phyloP scores from a whole-genome alignment of 2,888 invertebrate species.

The Lepetodrilus schrolli region DNA sequence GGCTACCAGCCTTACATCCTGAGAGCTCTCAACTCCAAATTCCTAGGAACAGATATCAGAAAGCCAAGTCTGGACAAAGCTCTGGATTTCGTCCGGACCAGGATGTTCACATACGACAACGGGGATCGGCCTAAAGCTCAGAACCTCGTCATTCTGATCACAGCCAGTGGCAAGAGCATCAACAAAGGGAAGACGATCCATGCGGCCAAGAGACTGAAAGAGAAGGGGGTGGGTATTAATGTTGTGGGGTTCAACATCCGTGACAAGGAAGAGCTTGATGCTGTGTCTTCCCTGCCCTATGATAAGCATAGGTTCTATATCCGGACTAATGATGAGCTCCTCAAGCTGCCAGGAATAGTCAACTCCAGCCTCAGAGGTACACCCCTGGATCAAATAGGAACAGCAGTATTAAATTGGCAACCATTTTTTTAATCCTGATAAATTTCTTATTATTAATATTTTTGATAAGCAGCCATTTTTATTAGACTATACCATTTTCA shows the following conservation, averaged over 20 bases:
- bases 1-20: constrained; percentile 43
- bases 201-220: constrained; percentile 41
- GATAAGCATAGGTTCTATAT: constrained; percentile 47
- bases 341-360: constrained; percentile 48
- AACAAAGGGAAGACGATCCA: constrained; percentile 22
- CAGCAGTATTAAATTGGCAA: too few species aligned
- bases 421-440: too few species aligned
- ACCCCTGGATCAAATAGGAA: too few species aligned
- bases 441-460: too few species aligned
- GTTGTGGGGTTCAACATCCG: constrained; percentile 58
- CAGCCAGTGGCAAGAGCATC: constrained; percentile 46
- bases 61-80: constrained; percentile 44
- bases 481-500: too few species aligned
- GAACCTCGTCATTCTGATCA: constrained; percentile 57
- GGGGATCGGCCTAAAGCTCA: constrained; percentile 54
- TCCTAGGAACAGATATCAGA: neutral
- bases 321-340: constrained; percentile 39
- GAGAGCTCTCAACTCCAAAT: constrained; percentile 29
- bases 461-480: too few species aligned
- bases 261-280: constrained; percentile 50
- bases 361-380: constrained; percentile 16
- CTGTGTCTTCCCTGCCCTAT: constrained; percentile 54
- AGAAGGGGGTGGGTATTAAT: constrained; percentile 46
- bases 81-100: constrained; percentile 43
- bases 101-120: constrained; percentile 43